Evolutionary conservation across 2,797 vertebrate genomes (phyloP).

Genomic region (Anomalospiza imberbis): DNA sequence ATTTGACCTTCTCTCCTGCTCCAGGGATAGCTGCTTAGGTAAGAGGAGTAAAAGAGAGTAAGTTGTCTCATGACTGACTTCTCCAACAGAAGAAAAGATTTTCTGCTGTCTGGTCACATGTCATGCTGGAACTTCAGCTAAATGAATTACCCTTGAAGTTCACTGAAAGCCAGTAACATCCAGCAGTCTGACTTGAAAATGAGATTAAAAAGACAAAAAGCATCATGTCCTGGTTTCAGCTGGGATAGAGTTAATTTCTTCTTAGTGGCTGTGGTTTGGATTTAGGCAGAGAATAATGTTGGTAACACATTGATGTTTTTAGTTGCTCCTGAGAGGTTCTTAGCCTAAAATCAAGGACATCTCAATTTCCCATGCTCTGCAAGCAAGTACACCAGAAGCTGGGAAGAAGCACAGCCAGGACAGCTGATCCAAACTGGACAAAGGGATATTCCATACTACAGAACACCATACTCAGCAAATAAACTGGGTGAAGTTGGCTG

Average conservation of each 20-base stretch:
- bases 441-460: background rate
- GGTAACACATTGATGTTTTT: background rate
- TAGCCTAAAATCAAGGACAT: background rate
- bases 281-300: background rate
- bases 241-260: background rate
- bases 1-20: background rate
- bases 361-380: background rate
- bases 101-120: conserved; percentile 36
- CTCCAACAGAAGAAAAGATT: background rate
- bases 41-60: background rate
- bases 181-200: background rate
- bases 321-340: background rate
- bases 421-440: background rate
- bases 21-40: background rate
- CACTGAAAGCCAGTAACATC: background rate
- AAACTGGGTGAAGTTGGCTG: background rate
- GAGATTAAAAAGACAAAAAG: background rate
- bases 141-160: background rate
- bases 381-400: background rate
- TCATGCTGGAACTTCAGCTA: background rate
- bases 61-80: background rate
- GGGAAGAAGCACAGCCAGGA: background rate
- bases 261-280: background rate
- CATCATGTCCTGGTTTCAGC: background rate
- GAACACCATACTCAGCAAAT: background rate